Conservation (phyloP, 2,797 vertebrate species). For the Tadarida brasiliensis region DNA sequence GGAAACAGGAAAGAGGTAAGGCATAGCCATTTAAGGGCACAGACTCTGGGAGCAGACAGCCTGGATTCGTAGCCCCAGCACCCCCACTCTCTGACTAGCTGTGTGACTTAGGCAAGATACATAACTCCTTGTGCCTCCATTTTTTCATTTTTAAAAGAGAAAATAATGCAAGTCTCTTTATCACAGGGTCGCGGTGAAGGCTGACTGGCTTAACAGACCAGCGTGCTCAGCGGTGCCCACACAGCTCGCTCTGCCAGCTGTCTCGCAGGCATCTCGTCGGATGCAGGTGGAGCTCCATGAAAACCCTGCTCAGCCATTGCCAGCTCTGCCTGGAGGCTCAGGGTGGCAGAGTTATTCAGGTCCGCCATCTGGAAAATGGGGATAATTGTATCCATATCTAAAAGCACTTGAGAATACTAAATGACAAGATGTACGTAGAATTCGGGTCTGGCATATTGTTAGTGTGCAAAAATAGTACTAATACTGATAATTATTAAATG, state of each 20-base stretch:
- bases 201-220: not conserved
- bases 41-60: not conserved
- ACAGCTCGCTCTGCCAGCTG: not conserved
- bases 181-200: not conserved
- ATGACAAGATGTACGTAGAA: not conserved
- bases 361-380: not conserved
- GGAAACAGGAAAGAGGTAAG: not conserved
- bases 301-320: not conserved
- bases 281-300: not conserved
- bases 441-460: not conserved
- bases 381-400: not conserved
- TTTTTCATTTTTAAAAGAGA: not conserved
- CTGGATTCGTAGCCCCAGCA: not conserved
- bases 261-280: not conserved
- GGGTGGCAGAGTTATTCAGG: not conserved
- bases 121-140: not conserved
- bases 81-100: not conserved
- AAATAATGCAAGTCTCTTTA: not conserved
- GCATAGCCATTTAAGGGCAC: not conserved
- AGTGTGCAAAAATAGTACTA: not conserved
- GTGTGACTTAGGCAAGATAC: not conserved
- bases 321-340: not conserved
- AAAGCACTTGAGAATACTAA: not conserved
- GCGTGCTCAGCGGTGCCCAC: not conserved
- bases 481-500: not conserved